phyloP scores from a whole-genome alignment of 2,888 invertebrate species.

The Melikaiella ostensackeni region DNA sequence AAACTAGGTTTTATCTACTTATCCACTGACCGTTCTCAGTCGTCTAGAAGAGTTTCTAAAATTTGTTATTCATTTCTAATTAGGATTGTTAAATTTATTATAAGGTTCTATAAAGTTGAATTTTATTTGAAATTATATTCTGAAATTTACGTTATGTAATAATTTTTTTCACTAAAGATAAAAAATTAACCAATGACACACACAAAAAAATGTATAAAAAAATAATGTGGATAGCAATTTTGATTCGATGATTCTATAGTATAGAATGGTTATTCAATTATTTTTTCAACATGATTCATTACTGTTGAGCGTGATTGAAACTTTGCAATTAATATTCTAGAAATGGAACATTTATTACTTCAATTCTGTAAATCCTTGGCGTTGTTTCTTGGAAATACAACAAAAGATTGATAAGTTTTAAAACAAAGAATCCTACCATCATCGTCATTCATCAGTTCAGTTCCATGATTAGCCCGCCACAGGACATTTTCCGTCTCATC shows the following conservation, averaged over 20 bases:
- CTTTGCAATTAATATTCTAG: too few relatives aligned
- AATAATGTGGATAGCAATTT: too few relatives aligned
- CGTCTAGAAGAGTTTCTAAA: not conserved
- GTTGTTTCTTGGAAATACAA: not conserved
- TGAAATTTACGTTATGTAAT: not conserved
- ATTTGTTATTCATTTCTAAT: not conserved
- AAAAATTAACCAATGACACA: too few relatives aligned
- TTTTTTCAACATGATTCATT: not conserved
- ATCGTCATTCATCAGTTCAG: constrained; percentile 52
- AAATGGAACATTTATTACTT: too few relatives aligned
- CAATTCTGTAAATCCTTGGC: too few relatives aligned
- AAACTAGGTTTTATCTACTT: constrained; percentile 19
- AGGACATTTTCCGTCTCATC: constrained; percentile 63
- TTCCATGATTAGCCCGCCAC: constrained; percentile 73
- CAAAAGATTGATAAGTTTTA: constrained; percentile 63
- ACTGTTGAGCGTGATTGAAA: not conserved
- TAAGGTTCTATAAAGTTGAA: not conserved
- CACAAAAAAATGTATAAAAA: too few relatives aligned
- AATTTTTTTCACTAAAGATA: not conserved
- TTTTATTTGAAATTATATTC: not conserved
- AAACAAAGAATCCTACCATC: constrained; percentile 69
- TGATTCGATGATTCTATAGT: too few relatives aligned
- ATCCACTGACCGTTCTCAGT: not conserved
- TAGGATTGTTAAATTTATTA: not conserved
- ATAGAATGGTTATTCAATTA: too few relatives aligned